A percentile compares a stretch with the other conserved stretches of the same genome.
phyloP scores from a whole-genome alignment of 2,888 invertebrate genomes.

The Catocala sponsa region DNA sequence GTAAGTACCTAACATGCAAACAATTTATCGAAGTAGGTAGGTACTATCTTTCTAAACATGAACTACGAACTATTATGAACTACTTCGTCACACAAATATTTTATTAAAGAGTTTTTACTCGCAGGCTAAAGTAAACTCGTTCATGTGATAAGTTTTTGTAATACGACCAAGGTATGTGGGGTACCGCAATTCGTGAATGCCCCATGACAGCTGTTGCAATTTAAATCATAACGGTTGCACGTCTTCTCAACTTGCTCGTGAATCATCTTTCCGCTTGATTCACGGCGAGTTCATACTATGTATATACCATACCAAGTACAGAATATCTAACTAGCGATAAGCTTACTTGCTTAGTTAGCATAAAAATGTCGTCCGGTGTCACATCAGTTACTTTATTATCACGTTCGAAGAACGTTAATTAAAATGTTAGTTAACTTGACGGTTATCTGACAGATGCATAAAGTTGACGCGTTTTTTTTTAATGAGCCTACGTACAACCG shows the following conservation, averaged over 20 bases:
- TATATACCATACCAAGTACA: slow-evolving; percentile 29
- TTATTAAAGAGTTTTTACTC: too few relatives aligned
- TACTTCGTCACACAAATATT: too few relatives aligned
- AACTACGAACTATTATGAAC: too few relatives aligned
- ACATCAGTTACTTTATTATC: slow-evolving; percentile 40
- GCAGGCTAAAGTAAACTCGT: slow-evolving; percentile 14
- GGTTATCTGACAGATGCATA: slow-evolving; percentile 18
- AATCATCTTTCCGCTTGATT: slow-evolving; percentile 85
- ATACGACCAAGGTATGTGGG: slow-evolving; percentile 66
- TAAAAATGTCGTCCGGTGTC: slow-evolving; percentile 46
- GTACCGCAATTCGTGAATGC: slow-evolving; percentile 79
- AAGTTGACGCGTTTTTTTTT: slow-evolving; percentile 19
- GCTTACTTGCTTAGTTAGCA: slow-evolving; percentile 44
- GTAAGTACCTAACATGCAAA: too few relatives aligned
- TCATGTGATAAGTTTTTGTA: slow-evolving; percentile 34
- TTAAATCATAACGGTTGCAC: slow-evolving; percentile 84
- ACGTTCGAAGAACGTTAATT: slow-evolving; percentile 30
- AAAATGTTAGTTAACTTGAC: slow-evolving; percentile 14
- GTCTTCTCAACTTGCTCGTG: slow-evolving; percentile 74
- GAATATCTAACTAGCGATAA: slow-evolving; percentile 46
- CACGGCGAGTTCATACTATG: slow-evolving; percentile 57
- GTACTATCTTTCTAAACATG: too few relatives aligned
- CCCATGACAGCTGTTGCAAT: slow-evolving; percentile 79
- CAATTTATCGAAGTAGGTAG: too few relatives aligned
- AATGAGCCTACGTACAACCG: slow-evolving; percentile 5